phyloP scores from a whole-genome alignment of 1,140 invertebrate species.

The Prorops nasuta region DNA sequence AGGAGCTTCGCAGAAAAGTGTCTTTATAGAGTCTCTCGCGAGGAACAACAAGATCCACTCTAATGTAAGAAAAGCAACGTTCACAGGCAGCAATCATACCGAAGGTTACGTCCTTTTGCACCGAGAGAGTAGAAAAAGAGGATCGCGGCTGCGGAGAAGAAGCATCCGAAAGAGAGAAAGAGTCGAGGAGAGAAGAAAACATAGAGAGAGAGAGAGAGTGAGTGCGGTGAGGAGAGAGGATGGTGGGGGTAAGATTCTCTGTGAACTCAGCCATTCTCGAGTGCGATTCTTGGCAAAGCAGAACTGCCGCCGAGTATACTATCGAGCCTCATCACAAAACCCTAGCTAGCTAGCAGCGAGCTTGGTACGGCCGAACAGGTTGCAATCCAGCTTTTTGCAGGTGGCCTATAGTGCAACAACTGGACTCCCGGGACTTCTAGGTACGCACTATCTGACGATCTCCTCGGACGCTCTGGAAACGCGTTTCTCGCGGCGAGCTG shows the following conservation, averaged over 20 bases:
- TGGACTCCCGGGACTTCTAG: slow-evolving; percentile 10
- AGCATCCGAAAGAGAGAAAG: slow-evolving; percentile 11
- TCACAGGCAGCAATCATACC: slow-evolving; percentile 16
- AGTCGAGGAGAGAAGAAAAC: slow-evolving; percentile 7
- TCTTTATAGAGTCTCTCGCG: slow-evolving; percentile 8
- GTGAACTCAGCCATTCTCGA: slow-evolving; percentile 5
- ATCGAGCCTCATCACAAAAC: slow-evolving; percentile 12
- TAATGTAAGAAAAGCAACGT: slow-evolving; percentile 20
- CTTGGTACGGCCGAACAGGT: slow-evolving; percentile 28
- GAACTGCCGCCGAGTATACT: too few species aligned
- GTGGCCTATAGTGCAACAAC: slow-evolving; percentile 28
- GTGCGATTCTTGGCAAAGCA: slow-evolving; percentile 12
- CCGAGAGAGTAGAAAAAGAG: background rate
- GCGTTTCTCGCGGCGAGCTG: slow-evolving; percentile 10
- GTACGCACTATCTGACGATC: slow-evolving; percentile 29
- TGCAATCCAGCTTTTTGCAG: slow-evolving; percentile 33
- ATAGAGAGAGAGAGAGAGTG: slow-evolving; percentile 3
- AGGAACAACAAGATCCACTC: slow-evolving; percentile 6
- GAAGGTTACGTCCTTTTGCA: slow-evolving; percentile 25
- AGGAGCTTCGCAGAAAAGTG: slow-evolving; percentile 26
- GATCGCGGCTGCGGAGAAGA: background rate
- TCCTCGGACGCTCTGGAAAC: slow-evolving; percentile 8
- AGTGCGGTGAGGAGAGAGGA: background rate
- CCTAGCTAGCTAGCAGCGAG: background rate
- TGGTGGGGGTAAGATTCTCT: slow-evolving; percentile 6